These are phyloP conservation scores for Hoplostethus atlanticus DNA, from an alignment of 2,797 vertebrate genomes.

Conservation along the genomic window DNA sequence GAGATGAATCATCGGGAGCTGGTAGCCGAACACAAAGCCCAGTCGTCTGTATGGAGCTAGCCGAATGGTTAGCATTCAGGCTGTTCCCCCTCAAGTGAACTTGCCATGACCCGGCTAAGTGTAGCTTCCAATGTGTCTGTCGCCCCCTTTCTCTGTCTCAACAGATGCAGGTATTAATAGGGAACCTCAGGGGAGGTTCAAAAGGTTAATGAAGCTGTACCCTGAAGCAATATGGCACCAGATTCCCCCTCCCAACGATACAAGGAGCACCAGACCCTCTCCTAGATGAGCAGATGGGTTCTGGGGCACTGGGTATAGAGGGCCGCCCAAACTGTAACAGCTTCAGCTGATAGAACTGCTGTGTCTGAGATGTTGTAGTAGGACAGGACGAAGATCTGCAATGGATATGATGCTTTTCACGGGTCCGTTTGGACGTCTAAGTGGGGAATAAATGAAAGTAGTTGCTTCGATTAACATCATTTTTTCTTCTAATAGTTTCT, in stretches of 20 bases:
- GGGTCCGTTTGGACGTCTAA: neutral
- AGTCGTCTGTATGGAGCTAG: slow-evolving; percentile 31
- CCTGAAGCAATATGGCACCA: slow-evolving; percentile 79
- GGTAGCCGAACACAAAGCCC: slow-evolving; percentile 37
- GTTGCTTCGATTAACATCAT: slow-evolving; percentile 47
- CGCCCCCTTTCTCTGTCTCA: slow-evolving; percentile 52
- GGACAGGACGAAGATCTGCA: neutral
- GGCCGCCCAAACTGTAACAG: slow-evolving; percentile 26
- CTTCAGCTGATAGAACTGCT: slow-evolving; percentile 33
- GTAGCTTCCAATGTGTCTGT: slow-evolving; percentile 50
- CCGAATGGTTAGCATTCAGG: slow-evolving; percentile 47
- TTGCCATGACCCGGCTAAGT: slow-evolving; percentile 56
- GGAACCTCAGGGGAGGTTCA: slow-evolving; percentile 57
- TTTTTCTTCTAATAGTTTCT: slow-evolving; percentile 35
- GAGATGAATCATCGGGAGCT: slow-evolving; percentile 54
- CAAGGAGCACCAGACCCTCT: slow-evolving; percentile 60
- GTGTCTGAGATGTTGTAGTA: neutral
- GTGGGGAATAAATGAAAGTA: slow-evolving; percentile 8
- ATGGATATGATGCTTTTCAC: slow-evolving; percentile 1
- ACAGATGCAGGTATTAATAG: slow-evolving; percentile 80
- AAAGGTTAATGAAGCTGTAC: slow-evolving; percentile 79
- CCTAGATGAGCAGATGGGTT: slow-evolving; percentile 73
- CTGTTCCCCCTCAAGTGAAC: slow-evolving; percentile 54
- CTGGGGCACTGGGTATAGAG: slow-evolving; percentile 42
- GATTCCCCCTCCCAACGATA: slow-evolving; percentile 56